Conservation (phyloP, 2,113 vertebrate species). For the Corythaeola cristata region DNA sequence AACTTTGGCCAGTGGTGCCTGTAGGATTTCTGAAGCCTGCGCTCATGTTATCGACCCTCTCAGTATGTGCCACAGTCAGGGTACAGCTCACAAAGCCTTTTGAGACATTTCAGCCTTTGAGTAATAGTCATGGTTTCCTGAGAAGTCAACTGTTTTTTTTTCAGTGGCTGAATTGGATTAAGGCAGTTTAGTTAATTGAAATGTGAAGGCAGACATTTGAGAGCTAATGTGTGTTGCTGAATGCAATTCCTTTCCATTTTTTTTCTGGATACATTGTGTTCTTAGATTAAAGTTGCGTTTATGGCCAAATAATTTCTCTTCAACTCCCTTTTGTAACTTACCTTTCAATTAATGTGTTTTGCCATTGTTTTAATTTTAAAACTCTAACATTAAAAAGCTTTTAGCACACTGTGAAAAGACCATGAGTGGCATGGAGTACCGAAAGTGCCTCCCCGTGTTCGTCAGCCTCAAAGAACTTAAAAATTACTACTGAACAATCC, state of each 20-base stretch:
- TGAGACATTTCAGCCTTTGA: neutral
- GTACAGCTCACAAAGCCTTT: neutral
- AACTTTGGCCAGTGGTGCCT: neutral
- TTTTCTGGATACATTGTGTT: neutral
- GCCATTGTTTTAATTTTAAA: conserved; percentile 55
- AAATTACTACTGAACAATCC: neutral
- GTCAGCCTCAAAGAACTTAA: neutral
- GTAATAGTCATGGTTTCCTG: neutral
- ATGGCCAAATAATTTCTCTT: conserved; percentile 21
- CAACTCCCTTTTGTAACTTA: neutral
- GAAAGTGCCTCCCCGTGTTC: neutral
- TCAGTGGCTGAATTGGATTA: neutral
- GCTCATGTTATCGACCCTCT: accelerated
- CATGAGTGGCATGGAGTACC: neutral
- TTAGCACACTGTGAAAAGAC: neutral
- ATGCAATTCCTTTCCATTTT: neutral
- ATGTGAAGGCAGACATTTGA: neutral
- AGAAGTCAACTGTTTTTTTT: neutral
- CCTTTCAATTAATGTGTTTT: conserved; percentile 30
- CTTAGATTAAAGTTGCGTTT: neutral
- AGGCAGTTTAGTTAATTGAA: conserved; percentile 4
- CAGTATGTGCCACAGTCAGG: neutral
- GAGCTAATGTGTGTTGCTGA: neutral
- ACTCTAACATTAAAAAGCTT: conserved; percentile 26
- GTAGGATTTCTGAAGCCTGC: neutral